Evolutionary conservation across 2,797 vertebrate species (phyloP).

Genomic region (Antennarius maculatus): DNA sequence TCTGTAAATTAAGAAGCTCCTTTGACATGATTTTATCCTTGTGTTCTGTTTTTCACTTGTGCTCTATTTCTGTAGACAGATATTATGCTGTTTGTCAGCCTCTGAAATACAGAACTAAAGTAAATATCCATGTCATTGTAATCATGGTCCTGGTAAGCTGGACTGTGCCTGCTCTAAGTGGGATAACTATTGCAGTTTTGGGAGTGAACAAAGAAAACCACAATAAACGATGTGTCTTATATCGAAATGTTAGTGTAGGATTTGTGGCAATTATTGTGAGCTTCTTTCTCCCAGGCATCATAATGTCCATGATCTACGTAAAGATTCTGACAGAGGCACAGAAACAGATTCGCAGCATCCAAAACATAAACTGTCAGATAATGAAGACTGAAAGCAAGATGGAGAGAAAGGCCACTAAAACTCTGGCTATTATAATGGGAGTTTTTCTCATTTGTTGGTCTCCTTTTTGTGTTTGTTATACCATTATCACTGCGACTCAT

Average conservation of each 20-base stretch:
- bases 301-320: background rate
- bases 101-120: too few species aligned
- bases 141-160: constrained; percentile 3
- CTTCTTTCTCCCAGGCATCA: background rate
- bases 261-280: background rate
- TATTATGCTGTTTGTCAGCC: too few species aligned
- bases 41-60: background rate
- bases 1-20: too few species aligned
- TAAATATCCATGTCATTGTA: background rate
- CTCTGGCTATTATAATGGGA: too few species aligned
- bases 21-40: background rate
- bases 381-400: too few species aligned
- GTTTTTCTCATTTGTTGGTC: too few species aligned
- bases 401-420: too few species aligned
- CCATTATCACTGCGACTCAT: too few species aligned
- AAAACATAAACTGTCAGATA: too few species aligned
- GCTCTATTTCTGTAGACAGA: background rate
- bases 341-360: too few species aligned
- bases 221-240: background rate
- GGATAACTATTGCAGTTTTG: background rate
- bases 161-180: background rate
- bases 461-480: too few species aligned
- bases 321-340: too few species aligned
- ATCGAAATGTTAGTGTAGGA: background rate
- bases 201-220: background rate